phyloP scores from a whole-genome alignment of 2,797 vertebrate species.

The Labeo calbasu region DNA sequence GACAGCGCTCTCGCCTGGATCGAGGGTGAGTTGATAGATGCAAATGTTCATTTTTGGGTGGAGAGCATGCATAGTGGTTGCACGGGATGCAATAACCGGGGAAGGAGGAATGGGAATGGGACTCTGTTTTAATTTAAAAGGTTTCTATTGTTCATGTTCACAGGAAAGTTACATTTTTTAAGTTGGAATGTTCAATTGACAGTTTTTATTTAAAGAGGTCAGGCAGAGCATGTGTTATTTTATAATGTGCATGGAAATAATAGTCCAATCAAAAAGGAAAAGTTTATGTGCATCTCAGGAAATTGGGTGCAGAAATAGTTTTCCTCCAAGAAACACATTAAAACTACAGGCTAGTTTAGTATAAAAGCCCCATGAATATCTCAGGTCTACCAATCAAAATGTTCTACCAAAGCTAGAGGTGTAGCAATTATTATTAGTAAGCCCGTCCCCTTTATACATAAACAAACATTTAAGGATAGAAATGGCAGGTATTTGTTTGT shows the following conservation, averaged over 20 bases:
- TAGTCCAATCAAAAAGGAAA: not conserved
- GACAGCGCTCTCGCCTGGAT: too few species aligned
- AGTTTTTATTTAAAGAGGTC: too few species aligned
- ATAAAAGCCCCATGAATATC: not conserved
- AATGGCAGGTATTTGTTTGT: not conserved
- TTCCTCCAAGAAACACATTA: slow-evolving; percentile 3
- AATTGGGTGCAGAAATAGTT: not conserved
- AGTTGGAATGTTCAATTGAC: too few species aligned
- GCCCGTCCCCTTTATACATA: not conserved
- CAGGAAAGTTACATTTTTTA: too few species aligned
- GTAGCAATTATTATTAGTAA: not conserved
- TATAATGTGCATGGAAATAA: not conserved
- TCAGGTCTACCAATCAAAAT: not conserved
- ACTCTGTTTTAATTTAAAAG: too few species aligned
- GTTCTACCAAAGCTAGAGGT: not conserved
- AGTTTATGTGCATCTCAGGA: not conserved
- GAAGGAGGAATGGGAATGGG: too few species aligned
- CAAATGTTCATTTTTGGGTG: too few species aligned
- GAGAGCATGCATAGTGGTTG: too few species aligned
- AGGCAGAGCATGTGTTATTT: too few species aligned
- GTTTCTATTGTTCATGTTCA: too few species aligned
- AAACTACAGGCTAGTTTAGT: not conserved
- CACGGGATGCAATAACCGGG: too few species aligned
- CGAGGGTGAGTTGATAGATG: too few species aligned
- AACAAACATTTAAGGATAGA: not conserved